phyloP scores from a whole-genome alignment of 1,140 invertebrate species.

The Tetragnatha versicolor region DNA sequence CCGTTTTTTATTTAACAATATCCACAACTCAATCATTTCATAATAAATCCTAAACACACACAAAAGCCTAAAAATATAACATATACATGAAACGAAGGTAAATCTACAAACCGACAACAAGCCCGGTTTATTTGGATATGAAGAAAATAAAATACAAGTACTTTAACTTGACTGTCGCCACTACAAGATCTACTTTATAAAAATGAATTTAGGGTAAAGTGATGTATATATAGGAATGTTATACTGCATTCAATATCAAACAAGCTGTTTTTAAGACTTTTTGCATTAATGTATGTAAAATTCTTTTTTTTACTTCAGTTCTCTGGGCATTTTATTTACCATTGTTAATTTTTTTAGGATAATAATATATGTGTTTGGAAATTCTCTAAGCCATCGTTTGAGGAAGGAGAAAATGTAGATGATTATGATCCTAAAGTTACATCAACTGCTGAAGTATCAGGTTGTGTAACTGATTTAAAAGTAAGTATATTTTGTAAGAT shows the following conservation, averaged over 20 bases:
- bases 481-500: not conserved
- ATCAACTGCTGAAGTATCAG: not conserved
- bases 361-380: conserved; percentile 39
- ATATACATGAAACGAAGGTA: no score
- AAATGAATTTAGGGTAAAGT: not conserved
- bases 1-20: not conserved
- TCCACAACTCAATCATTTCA: not conserved
- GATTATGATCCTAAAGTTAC: conserved; percentile 23
- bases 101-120: no score
- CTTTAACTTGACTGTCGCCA: no score
- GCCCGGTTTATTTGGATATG: no score
- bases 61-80: no score
- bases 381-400: conserved; percentile 5
- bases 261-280: not conserved
- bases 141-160: no score
- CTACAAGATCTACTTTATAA: no score
- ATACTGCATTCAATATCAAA: not conserved
- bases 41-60: no score
- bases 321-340: not conserved
- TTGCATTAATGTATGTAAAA: not conserved
- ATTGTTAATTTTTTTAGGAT: conserved; percentile 5
- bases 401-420: not conserved
- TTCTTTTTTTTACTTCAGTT: not conserved
- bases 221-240: not conserved
- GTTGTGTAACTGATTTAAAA: conserved; percentile 43